Conservation (phyloP, 2,113 vertebrate species). For the Clarias magur region DNA sequence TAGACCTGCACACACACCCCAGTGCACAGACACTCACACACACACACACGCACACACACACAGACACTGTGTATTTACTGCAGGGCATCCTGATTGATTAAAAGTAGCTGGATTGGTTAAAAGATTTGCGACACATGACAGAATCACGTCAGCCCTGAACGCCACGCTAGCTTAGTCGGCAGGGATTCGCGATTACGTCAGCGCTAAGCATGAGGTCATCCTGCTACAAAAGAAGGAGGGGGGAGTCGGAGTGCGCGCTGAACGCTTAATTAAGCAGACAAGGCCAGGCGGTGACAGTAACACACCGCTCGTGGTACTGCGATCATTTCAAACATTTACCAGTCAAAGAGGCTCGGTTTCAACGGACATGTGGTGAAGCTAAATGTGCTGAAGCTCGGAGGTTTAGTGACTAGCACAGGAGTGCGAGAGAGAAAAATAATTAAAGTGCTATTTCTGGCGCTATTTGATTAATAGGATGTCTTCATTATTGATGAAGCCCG, state of each 20-base stretch:
- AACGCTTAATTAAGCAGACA: conserved; percentile 10
- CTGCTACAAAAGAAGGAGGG: conserved; percentile 53
- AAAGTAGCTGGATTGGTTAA: conserved; percentile 51
- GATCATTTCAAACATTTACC: background rate
- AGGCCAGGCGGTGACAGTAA: conserved; percentile 11
- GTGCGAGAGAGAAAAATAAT: background rate
- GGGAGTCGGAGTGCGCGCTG: conserved; percentile 11
- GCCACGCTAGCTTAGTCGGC: conserved; percentile 59
- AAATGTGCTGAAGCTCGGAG: background rate
- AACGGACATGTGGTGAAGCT: background rate
- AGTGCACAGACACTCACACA: background rate
- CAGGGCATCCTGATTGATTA: conserved; percentile 49
- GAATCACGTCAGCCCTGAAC: conserved; percentile 42
- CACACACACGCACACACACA: conserved; percentile 15
- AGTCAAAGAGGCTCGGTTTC: background rate
- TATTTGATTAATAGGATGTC: conserved; percentile 13
- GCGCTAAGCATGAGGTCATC: conserved; percentile 75
- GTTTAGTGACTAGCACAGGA: background rate
- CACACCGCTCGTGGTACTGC: background rate
- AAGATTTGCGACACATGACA: conserved; percentile 53
- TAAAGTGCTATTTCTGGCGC: background rate
- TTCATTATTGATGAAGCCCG: conserved; percentile 8
- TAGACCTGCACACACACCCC: background rate
- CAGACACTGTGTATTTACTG: conserved; percentile 38
- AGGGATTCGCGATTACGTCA: conserved; percentile 71